Evolutionary conservation across 2,888 invertebrate genomes (phyloP).

Genomic region (Tethea ocularis): DNA sequence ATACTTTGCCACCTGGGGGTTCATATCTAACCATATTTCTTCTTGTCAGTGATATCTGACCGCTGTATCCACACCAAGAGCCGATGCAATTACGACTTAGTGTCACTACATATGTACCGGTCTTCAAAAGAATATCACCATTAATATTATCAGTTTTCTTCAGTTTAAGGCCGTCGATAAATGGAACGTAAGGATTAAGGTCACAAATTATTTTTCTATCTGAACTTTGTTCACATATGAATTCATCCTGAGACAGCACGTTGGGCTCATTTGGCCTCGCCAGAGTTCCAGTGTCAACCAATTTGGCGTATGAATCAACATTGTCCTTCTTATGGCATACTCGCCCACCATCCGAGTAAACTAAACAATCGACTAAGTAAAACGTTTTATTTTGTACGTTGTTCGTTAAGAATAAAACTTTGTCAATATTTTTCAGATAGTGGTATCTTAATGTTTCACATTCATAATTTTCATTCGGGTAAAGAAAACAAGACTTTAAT

Average conservation of each 20-base stretch:
- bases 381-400: constrained; percentile 58
- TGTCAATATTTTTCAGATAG: constrained; percentile 66
- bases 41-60: constrained; percentile 38
- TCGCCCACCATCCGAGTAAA: constrained; percentile 62
- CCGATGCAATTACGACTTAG: constrained; percentile 53
- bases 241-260: constrained; percentile 69
- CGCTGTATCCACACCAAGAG: constrained; percentile 67
- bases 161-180: constrained; percentile 45
- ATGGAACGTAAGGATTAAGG: constrained; percentile 60
- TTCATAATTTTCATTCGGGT: constrained; percentile 37
- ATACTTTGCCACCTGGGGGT: constrained; percentile 65
- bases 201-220: constrained; percentile 58
- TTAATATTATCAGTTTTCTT: constrained; percentile 47
- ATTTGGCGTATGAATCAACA: constrained; percentile 51
- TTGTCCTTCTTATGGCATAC: constrained; percentile 65
- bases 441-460: constrained; percentile 64
- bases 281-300: constrained; percentile 62
- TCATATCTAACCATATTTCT: constrained; percentile 37
- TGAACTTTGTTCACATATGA: constrained; percentile 64
- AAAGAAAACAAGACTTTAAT: constrained; percentile 54
- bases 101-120: constrained; percentile 44
- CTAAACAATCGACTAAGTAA: constrained; percentile 70
- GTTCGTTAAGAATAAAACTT: constrained; percentile 59
- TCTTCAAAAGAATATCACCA: constrained; percentile 59
- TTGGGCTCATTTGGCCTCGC: constrained; percentile 59